Evolutionary conservation across 2,113 vertebrate genomes (phyloP).

Genomic region (Pongo pygmaeus): DNA sequence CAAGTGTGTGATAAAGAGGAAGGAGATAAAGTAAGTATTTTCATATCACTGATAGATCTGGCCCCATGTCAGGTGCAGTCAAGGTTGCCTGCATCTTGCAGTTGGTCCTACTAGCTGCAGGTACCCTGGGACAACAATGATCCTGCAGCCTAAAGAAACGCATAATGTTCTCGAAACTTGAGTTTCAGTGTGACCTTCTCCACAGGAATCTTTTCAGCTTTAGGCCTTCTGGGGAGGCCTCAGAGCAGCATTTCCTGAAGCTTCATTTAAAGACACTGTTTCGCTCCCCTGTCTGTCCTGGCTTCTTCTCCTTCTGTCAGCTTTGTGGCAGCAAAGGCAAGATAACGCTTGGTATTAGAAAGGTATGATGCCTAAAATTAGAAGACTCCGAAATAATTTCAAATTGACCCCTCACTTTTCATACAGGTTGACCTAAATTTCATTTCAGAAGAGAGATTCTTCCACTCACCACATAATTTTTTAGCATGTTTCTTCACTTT

Average conservation of each 20-base stretch:
- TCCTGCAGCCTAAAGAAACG: background rate
- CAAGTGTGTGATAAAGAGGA: background rate
- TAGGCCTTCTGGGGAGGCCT: background rate
- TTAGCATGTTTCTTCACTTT: background rate
- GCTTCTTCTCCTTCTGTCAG: background rate
- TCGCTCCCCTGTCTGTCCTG: background rate
- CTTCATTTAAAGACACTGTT: background rate
- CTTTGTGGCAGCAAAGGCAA: background rate
- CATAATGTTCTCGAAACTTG: background rate
- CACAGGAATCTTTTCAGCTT: background rate
- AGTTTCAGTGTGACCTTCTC: background rate
- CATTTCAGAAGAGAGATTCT: background rate
- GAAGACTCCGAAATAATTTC: background rate
- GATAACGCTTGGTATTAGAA: background rate
- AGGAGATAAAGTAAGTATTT: background rate
- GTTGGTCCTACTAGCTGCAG: background rate
- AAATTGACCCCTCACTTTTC: background rate
- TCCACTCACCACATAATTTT: background rate
- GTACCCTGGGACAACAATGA: background rate
- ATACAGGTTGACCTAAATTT: slow-evolving; percentile 9
- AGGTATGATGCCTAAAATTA: background rate
- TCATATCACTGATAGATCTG: background rate
- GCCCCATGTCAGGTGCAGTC: background rate
- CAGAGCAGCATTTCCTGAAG: background rate
- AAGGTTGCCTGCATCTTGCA: background rate